Evolutionary conservation across 2,113 vertebrate species (phyloP), one percentile per base, ranked within the genome.

Genomic region (Paradisaea rubra): DNA sequence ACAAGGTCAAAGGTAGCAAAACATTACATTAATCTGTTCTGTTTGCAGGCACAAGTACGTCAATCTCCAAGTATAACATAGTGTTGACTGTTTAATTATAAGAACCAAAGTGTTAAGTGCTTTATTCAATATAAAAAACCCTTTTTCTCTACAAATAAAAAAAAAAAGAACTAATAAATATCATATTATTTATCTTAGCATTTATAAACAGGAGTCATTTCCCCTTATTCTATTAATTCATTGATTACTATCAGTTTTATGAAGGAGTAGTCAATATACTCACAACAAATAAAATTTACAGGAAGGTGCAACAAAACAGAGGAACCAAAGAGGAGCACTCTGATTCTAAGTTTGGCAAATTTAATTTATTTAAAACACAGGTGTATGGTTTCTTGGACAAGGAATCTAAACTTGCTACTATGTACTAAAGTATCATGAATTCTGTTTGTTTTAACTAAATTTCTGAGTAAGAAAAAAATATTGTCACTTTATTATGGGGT

Each of bases 11-110:
- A 98, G 98, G 98, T 98, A 98, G 97, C 97, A 98, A 98, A 98
- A 98, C 98, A 98, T 98, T 98, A 98, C 98, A 98, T 98, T 98
- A 98, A 98, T 98, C 98, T 98, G 97, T 97, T 98, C 97, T 98
- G 97, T 97, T 98, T 96, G 95, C 89, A 96, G 97, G 96, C 97
- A 97, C 91, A 97, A 96, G 95, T 92, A 93, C 41, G 93, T 97
- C 97, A 95, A 97, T 97, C 97, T 97, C 96, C 91, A 97, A 97
- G 95, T 96, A 97, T 97, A 97, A 97, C 93, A 89, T 39, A 93
- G n/a, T 72, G 91, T 93, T 96, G 93, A 63, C 91, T 96, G 88
- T 95, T 98, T 98, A 98, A 98, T 98, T 98, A 97, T 93, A 84
- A 97, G 93, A 97, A 97, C 65, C 31, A 81, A 92, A 96, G 81